phyloP scores from a whole-genome alignment of 2,797 vertebrate genomes.

The Lepus townsendii region DNA sequence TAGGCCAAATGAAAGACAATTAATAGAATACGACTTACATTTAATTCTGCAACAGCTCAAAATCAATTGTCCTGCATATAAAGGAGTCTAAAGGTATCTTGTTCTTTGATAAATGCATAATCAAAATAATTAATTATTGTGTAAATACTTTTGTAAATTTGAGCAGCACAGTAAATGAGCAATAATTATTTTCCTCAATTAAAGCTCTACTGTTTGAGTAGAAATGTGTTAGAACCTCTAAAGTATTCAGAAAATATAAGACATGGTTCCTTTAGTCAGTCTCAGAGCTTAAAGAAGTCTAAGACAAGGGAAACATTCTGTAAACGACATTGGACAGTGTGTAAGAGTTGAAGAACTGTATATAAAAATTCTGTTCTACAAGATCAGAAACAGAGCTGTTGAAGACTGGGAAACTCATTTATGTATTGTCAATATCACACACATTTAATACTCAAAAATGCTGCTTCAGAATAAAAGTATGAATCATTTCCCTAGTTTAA shows the following conservation, averaged over 20 bases:
- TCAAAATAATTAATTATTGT: slow-evolving; percentile 49
- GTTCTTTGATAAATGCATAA: background rate
- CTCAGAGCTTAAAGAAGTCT: slow-evolving; percentile 1
- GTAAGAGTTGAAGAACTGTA: background rate
- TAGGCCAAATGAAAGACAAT: background rate
- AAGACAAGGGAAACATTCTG: background rate
- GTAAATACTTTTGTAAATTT: slow-evolving; percentile 1
- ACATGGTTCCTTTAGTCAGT: background rate
- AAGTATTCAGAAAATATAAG: background rate
- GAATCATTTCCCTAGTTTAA: background rate
- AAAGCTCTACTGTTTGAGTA: background rate
- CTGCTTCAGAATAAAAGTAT: background rate
- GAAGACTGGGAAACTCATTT: background rate
- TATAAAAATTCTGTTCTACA: background rate
- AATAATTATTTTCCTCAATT: slow-evolving; percentile 32
- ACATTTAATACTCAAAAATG: slow-evolving; percentile 22
- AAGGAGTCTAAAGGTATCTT: background rate
- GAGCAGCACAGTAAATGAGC: background rate
- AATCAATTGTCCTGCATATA: background rate
- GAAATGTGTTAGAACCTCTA: background rate
- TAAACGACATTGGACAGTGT: background rate
- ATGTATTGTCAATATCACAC: background rate
- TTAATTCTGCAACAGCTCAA: slow-evolving; percentile 7
- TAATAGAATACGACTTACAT: background rate
- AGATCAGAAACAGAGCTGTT: background rate